Base-by-base conservation (phyloP, 2,113 vertebrate species). In the Diadophis punctatus region DNA sequence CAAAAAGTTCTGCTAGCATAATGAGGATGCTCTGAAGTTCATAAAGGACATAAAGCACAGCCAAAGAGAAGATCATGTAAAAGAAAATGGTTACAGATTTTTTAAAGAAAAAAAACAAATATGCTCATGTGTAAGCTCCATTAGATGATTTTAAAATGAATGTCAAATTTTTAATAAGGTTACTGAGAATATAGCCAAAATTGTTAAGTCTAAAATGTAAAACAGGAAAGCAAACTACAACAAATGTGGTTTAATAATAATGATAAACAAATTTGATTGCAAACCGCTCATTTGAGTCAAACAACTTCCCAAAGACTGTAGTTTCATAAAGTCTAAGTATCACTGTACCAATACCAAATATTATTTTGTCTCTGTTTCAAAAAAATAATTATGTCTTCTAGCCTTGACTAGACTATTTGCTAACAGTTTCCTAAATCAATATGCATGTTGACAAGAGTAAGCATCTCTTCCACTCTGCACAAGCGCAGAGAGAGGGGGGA, bases 21-120 rank as follows among this genome's bases (percentile, higher is more conserved):
- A 63, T 60, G 74, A 52, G 63, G 80, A 90, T 93, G 80, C 88
- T 84, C 90, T 90, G 55, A 90, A 86, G 92, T 86, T 90, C 55
- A 93, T 86, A 90, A 68, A 89, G 90, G 55, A 90, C 80, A 93
- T 51, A 90, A 55, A 92, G 52, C 27, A 90, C 53, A 92, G 52
- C 27, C 52, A 58, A 85, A 89, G 91, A 86, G 74, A 93, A 63
- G 88, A 89, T 86, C 34, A 86, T 63, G 87, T 60, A 89, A 91
- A 51, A 49, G 43, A 53, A 91, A 60, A 63, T 53, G 6, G 74
- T 52, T 86, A 58, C 63, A 20, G 46, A 85, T 89, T 55, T 53
- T 89, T 51, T 86, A 88, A 92, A 90, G 16, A 90, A 90, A 89
- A 88, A 46, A 88, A n/a, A 0, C 58, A 63, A 27, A 53, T 85